Conservation (phyloP, 1,140 invertebrate genomes). For the Mycetomoellerius zeteki region DNA sequence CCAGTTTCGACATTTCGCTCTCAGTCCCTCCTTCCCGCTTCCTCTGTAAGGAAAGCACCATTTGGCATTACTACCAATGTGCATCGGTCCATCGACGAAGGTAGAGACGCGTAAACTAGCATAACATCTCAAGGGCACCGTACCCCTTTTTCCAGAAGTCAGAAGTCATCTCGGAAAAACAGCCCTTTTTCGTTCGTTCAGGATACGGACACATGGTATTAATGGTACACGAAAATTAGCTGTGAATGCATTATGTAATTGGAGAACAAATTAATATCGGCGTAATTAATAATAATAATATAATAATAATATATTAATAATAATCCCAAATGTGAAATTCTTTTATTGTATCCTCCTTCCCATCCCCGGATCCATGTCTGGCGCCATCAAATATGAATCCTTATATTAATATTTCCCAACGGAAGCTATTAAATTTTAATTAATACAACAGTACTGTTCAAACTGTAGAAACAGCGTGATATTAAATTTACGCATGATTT, state of each 20-base stretch:
- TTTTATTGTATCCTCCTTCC: slow-evolving; percentile 30
- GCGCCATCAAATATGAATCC: slow-evolving; percentile 48
- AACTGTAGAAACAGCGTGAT: neutral
- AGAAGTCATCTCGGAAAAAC: neutral
- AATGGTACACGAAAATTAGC: neutral
- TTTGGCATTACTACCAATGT: slow-evolving; percentile 62
- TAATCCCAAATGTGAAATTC: slow-evolving; percentile 38
- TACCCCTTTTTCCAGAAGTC: neutral
- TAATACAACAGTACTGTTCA: slow-evolving; percentile 23
- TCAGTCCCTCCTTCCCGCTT: no score
- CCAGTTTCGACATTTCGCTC: slow-evolving; percentile 69
- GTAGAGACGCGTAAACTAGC: slow-evolving; percentile 65
- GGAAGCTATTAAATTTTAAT: slow-evolving; percentile 57
- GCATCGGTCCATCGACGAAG: slow-evolving; percentile 46
- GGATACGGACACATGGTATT: neutral
- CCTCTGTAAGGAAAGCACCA: slow-evolving; percentile 28
- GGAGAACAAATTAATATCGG: slow-evolving; percentile 30
- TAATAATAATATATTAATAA: slow-evolving; percentile 45
- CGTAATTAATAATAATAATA: slow-evolving; percentile 51
- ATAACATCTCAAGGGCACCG: slow-evolving; percentile 17
- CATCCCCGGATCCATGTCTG: neutral
- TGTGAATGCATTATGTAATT: slow-evolving; percentile 27
- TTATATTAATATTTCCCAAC: slow-evolving; percentile 55
- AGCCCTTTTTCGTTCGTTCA: neutral
- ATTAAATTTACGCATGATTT: neutral